Conservation (phyloP, 92 coral and sea anemone species). For the Scolanthus callimorphus region DNA sequence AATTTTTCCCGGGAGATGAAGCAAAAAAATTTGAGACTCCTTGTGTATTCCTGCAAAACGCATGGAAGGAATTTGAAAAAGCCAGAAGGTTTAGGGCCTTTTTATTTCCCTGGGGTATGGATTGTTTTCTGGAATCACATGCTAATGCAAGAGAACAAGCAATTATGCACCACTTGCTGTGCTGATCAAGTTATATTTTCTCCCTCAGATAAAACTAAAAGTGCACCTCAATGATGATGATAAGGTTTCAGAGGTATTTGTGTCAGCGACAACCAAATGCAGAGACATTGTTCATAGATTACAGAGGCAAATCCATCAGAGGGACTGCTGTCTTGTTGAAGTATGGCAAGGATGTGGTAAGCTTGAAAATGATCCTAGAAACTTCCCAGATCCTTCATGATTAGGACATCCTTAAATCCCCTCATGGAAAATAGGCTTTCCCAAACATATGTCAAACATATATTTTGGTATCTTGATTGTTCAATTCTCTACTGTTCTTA, state of each 20-base stretch:
- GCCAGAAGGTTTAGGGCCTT: too few species aligned
- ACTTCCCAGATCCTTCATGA: neutral
- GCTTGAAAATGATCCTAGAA: neutral
- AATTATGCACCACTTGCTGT: neutral
- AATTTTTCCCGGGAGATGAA: too few species aligned
- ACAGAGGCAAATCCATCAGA: slow-evolving; percentile 68
- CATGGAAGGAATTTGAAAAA: too few species aligned
- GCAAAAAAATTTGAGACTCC: too few species aligned
- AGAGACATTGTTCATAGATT: slow-evolving; percentile 71
- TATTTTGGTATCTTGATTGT: neutral
- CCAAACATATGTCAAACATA: neutral
- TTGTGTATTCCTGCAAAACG: too few species aligned
- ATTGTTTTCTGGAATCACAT: too few species aligned
- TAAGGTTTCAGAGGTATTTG: slow-evolving; percentile 66
- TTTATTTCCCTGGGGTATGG: too few species aligned
- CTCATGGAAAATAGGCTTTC: neutral
- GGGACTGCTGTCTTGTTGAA: slow-evolving; percentile 81
- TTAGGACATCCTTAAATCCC: neutral
- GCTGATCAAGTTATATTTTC: too few species aligned
- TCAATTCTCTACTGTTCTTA: neutral
- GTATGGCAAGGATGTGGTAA: slow-evolving; percentile 99
- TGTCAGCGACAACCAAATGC: slow-evolving; percentile 69
- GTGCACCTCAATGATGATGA: slow-evolving; percentile 69
- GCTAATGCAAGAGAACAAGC: neutral
- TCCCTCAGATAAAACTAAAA: slow-evolving; percentile 77